Conservation (phyloP, 1,140 invertebrate species). For the Sinella curviseta region DNA sequence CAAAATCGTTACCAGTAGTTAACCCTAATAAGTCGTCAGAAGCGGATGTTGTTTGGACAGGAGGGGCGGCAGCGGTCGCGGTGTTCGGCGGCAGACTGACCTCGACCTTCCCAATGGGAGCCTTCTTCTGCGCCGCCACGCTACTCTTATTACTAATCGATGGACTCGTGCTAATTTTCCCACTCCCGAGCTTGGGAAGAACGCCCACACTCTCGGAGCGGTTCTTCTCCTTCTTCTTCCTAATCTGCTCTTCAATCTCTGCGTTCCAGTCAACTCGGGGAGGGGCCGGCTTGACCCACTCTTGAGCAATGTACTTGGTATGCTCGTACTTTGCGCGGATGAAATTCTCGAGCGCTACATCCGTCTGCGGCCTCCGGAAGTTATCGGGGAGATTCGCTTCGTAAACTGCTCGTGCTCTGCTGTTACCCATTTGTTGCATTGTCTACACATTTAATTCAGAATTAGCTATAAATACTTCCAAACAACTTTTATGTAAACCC, state of each 20-base stretch:
- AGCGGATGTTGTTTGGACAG: background rate
- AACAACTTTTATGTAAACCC: slow-evolving; percentile 21
- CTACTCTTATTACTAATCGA: no score
- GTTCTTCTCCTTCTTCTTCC: slow-evolving; percentile 78
- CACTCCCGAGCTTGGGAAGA: background rate
- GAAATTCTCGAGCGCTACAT: slow-evolving; percentile 89
- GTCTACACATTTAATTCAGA: slow-evolving; percentile 58
- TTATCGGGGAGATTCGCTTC: slow-evolving; percentile 95
- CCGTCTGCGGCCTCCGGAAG: slow-evolving; percentile 90
- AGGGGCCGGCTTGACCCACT: slow-evolving; percentile 86
- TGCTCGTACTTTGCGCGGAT: slow-evolving; percentile 97
- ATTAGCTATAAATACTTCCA: background rate
- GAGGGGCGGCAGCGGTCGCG: background rate
- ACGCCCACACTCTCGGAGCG: slow-evolving; percentile 46
- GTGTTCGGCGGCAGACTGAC: background rate
- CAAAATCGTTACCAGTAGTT: slow-evolving; percentile 32
- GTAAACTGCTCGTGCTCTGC: slow-evolving; percentile 91
- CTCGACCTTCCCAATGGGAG: slow-evolving; percentile 2
- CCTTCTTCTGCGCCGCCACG: no score
- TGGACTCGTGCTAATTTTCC: background rate
- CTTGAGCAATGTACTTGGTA: slow-evolving; percentile 95
- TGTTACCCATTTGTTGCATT: slow-evolving; percentile 97
- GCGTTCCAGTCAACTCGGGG: slow-evolving; percentile 82
- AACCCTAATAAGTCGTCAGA: slow-evolving; percentile 40
- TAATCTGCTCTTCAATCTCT: slow-evolving; percentile 67